Percentiles rank a stretch among this genome's conserved stretches.
Conservation (phyloP, 1,140 invertebrate species). For the Thaumatotibia leucotreta region DNA sequence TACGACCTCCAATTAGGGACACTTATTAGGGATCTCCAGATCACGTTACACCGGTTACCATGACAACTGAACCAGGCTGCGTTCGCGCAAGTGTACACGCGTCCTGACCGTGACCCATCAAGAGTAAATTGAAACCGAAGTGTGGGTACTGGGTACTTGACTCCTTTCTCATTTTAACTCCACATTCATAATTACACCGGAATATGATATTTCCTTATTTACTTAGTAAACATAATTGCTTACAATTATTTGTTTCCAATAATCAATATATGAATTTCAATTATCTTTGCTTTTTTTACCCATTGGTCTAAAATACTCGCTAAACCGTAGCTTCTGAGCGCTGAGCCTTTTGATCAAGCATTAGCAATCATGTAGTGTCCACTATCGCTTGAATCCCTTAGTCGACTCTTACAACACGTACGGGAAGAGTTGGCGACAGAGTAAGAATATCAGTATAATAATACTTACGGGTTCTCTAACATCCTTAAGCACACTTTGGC, state of each 20-base stretch:
- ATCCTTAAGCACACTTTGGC: slow-evolving; percentile 96
- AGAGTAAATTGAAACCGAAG: neutral
- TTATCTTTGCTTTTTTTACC: too few species aligned
- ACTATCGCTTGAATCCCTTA: too few species aligned
- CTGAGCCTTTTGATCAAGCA: too few species aligned
- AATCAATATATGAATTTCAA: too few species aligned
- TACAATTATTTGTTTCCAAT: too few species aligned
- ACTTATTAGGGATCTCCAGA: neutral
- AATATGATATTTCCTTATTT: neutral
- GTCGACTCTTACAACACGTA: too few species aligned
- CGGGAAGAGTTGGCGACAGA: too few species aligned
- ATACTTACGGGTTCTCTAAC: slow-evolving; percentile 94
- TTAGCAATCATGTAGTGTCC: too few species aligned
- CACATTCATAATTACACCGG: too few species aligned
- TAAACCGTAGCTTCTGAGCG: too few species aligned
- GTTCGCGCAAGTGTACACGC: neutral
- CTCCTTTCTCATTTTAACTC: neutral
- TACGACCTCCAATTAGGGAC: neutral
- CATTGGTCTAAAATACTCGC: too few species aligned
- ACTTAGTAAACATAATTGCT: too few species aligned
- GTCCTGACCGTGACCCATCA: neutral
- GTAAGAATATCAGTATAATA: neutral
- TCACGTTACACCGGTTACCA: neutral
- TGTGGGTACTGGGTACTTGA: neutral
- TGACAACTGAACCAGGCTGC: neutral